phyloP scores from a whole-genome alignment of 2,113 vertebrate genomes.

The Brachionichthys hirsutus region DNA sequence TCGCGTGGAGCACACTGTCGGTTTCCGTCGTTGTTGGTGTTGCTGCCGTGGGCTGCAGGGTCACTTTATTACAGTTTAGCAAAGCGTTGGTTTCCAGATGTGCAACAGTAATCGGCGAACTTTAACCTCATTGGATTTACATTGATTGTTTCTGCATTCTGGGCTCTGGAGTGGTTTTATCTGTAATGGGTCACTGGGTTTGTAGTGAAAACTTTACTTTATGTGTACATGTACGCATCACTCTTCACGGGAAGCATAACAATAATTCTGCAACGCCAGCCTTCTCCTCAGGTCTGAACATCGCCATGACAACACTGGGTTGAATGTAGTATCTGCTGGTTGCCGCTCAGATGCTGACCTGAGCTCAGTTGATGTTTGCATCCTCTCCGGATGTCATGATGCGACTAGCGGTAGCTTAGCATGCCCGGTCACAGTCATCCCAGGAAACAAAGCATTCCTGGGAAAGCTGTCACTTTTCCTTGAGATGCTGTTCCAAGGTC shows the following conservation, averaged over 20 bases:
- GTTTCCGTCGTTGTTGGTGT: not conserved
- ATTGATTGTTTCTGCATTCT: not conserved
- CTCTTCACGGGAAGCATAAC: not conserved
- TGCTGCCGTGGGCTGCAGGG: not conserved
- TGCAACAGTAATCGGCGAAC: constrained; percentile 5
- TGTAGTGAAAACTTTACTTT: not conserved
- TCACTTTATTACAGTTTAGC: not conserved
- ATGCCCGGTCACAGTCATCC: too few relatives aligned
- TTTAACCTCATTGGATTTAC: not conserved
- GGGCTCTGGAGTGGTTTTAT: not conserved
- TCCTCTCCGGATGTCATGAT: not conserved
- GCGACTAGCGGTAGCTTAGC: too few relatives aligned
- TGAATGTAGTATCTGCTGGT: constrained; percentile 51
- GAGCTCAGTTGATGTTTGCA: not conserved
- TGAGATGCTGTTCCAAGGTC: constrained; percentile 8
- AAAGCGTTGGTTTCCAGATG: constrained; percentile 2
- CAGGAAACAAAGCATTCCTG: too few relatives aligned
- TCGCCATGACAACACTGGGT: constrained; percentile 16
- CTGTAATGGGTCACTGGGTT: not conserved
- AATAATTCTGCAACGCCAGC: too few relatives aligned
- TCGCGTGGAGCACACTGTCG: not conserved
- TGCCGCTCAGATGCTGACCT: constrained; percentile 15
- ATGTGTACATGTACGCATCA: not conserved
- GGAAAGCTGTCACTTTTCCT: not conserved
- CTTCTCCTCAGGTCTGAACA: constrained; percentile 3